These are phyloP conservation scores for Lymantria monacha DNA, from an alignment of 2,888 invertebrate species.

Conservation along the genomic window DNA sequence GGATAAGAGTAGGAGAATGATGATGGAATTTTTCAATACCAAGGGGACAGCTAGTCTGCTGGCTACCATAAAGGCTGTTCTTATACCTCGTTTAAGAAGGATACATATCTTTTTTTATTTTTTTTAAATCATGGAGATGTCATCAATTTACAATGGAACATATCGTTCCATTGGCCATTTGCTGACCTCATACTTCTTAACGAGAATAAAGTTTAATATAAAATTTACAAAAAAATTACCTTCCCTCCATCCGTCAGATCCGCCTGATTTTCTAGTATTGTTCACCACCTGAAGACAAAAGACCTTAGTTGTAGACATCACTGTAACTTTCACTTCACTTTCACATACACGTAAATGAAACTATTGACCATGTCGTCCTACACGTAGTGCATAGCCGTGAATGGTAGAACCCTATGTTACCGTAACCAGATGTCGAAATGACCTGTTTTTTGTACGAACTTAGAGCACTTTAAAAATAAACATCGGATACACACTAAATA, in stretches of 20 bases:
- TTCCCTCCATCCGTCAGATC: constrained; percentile 80
- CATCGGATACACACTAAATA: constrained; percentile 31
- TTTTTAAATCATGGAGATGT: too few relatives aligned
- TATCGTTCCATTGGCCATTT: too few relatives aligned
- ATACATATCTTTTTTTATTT: too few relatives aligned
- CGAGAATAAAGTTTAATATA: too few relatives aligned
- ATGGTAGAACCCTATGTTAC: constrained; percentile 53
- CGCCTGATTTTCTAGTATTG: constrained; percentile 84
- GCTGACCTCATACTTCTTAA: too few relatives aligned
- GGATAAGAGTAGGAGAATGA: too few relatives aligned
- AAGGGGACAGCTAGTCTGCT: too few relatives aligned
- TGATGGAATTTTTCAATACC: too few relatives aligned
- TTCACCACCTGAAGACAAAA: constrained; percentile 83
- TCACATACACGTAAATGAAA: constrained; percentile 22
- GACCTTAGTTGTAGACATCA: constrained; percentile 35
- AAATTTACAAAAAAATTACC: constrained; percentile 48
- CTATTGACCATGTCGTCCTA: constrained; percentile 61
- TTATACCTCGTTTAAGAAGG: too few relatives aligned
- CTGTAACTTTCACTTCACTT: constrained; percentile 46
- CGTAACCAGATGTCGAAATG: constrained; percentile 65
- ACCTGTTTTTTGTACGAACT: constrained; percentile 52
- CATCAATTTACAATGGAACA: too few relatives aligned
- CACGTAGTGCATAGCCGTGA: constrained; percentile 47
- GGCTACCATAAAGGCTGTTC: too few relatives aligned
- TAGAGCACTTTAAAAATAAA: constrained; percentile 62